These are phyloP conservation scores for Mythimna loreyi DNA, from an alignment of 2,888 invertebrate species.

Conservation along the genomic window DNA sequence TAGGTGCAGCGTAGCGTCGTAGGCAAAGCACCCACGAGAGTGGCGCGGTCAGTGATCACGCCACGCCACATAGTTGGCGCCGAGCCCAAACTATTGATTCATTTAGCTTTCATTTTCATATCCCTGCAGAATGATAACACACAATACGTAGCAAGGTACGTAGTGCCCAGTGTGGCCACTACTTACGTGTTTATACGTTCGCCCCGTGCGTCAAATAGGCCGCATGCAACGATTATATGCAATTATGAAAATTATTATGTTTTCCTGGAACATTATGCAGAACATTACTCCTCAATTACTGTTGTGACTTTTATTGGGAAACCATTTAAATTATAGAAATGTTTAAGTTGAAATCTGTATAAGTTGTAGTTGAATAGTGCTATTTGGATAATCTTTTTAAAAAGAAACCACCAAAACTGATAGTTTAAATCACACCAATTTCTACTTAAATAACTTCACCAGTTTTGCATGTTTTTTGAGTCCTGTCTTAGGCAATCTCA, in stretches of 20 bases:
- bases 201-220: slow-evolving; percentile 15
- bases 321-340: not conserved
- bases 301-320: slow-evolving; percentile 3
- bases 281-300: not conserved
- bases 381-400: not conserved
- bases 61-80: slow-evolving; percentile 86
- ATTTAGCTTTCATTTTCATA: slow-evolving; percentile 75
- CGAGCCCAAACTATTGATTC: slow-evolving; percentile 78
- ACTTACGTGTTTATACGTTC: slow-evolving; percentile 5
- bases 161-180: slow-evolving; percentile 8
- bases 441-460: not conserved
- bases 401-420: not conserved
- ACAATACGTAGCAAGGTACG: not conserved
- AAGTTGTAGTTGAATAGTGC: not conserved
- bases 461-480: slow-evolving; percentile 1
- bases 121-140: slow-evolving; percentile 43
- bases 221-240: slow-evolving; percentile 23
- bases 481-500: not conserved
- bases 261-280: slow-evolving; percentile 26
- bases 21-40: slow-evolving; percentile 44
- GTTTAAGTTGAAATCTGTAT: not conserved
- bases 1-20: slow-evolving; percentile 34
- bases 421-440: not conserved
- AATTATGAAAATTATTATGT: slow-evolving; percentile 22
- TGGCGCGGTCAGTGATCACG: slow-evolving; percentile 80